Base-by-base conservation (phyloP, 2,888 invertebrate species). In the Dinocampus coccinellae region DNA sequence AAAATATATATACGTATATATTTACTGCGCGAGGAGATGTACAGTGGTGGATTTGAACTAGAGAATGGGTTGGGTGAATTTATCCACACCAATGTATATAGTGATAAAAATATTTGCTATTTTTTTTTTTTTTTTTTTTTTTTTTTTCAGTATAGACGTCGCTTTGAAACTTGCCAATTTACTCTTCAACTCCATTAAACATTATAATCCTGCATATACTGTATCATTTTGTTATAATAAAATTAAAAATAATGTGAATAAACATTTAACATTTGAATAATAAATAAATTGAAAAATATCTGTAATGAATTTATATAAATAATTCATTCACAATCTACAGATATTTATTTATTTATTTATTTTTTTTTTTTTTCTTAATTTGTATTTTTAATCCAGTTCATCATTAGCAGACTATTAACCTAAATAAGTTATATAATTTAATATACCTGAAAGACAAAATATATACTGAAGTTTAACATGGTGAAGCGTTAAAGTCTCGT, bases 111-210 rank as follows among this genome's bases (percentile, higher is more conserved):
- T n/a, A n/a, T n/a, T n/a, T n/a, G n/a, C 52, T 52, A 65, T 22
- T 61, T 68, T 65, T 66, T 24, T 70, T 57, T 61, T 16, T 42
- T 62, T 42, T 69, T 65, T 71, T 69, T 69, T 66, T 65, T 71
- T 60, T 29, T 24, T 36, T 57, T 63, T 64, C 61, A 66, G 47
- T n/a, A 33, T 26, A 22, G 22, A 22, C 29, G 16, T 57, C 55
- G 7, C 11, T 10, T 47, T 16, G 2, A 47, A 26, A 57, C 26
- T n/a, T 13, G 26, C 11, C 29, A 58, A 20, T 33, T 58, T n/a
- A n/a, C 13, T 2, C 20, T 20, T 3, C n/a, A 13, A 53, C 34
- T 57, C 16, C 39, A 64, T 70, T 22, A 29, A 64, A 69, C n/a
- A 63, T 29, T 4, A 4, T 29, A 4, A 4, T 7, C 7, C 29